Evolutionary conservation across 2,113 vertebrate species (phyloP).

Genomic region (Acanthisitta chloris): DNA sequence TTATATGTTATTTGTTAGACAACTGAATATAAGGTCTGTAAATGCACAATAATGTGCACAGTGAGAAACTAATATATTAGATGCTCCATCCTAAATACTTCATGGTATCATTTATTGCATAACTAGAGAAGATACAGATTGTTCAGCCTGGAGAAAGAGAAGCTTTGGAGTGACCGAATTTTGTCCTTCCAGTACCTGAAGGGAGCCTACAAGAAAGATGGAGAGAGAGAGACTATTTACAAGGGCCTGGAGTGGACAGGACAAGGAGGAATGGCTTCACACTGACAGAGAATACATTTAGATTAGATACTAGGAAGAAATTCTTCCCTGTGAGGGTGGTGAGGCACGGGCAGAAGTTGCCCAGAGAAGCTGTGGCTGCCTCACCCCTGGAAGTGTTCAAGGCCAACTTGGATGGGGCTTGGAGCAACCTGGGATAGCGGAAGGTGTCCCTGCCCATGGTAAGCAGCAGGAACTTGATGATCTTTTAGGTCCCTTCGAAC

Average conservation of each 20-base stretch:
- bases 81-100: background rate
- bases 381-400: too few species aligned
- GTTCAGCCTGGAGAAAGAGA: background rate
- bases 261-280: too few species aligned
- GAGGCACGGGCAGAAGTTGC: too few species aligned
- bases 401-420: too few species aligned
- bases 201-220: background rate
- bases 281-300: too few species aligned
- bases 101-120: background rate
- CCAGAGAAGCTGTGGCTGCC: too few species aligned
- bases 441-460: too few species aligned
- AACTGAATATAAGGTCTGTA: background rate
- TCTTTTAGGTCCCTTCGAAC: too few species aligned
- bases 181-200: background rate
- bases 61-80: background rate
- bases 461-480: too few species aligned
- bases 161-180: background rate
- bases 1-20: background rate
- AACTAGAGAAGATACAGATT: background rate
- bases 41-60: fast-evolving
- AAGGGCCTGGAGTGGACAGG: background rate
- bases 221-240: background rate
- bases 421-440: too few species aligned
- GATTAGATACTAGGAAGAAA: too few species aligned
- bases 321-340: too few species aligned